phyloP scores from a whole-genome alignment of 2,113 vertebrate genomes.

The Cinclus cinclus region DNA sequence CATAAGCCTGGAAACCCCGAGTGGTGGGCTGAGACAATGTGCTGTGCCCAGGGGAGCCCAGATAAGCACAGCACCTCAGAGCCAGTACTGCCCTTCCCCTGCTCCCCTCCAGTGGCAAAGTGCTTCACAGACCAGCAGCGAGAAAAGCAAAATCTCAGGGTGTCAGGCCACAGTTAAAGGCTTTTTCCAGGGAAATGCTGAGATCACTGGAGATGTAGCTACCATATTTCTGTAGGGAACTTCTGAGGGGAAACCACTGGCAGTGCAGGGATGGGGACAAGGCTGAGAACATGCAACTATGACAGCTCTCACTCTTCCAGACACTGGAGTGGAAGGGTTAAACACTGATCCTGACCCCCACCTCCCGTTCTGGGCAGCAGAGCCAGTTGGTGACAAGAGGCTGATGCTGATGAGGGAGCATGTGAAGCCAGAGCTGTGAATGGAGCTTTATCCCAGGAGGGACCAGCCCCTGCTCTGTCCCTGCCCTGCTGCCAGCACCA shows the following conservation, averaged over 20 bases:
- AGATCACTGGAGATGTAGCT: not conserved
- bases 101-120: not conserved
- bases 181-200: not conserved
- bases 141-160: not conserved
- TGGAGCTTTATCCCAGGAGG: constrained; percentile 63
- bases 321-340: not conserved
- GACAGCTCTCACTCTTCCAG: not conserved
- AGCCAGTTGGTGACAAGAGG: constrained; percentile 75
- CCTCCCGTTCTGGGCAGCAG: constrained; percentile 21
- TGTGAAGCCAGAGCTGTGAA: constrained; percentile 63
- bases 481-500: constrained; percentile 55
- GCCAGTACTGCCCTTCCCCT: not conserved
- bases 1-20: fast-evolving
- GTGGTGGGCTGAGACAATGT: not conserved
- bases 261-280: not conserved
- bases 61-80: not conserved
- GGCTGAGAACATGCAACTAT: not conserved
- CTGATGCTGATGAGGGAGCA: constrained; percentile 72
- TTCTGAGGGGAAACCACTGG: not conserved
- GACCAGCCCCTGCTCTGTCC: constrained; percentile 9
- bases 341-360: constrained; percentile 22
- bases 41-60: not conserved
- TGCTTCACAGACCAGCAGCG: not conserved
- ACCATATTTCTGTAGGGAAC: not conserved
- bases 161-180: not conserved